Evolutionary conservation across 37 sponge, comb jelly and placozoan species (phyloP).

Genomic region (Agelas oroides): DNA sequence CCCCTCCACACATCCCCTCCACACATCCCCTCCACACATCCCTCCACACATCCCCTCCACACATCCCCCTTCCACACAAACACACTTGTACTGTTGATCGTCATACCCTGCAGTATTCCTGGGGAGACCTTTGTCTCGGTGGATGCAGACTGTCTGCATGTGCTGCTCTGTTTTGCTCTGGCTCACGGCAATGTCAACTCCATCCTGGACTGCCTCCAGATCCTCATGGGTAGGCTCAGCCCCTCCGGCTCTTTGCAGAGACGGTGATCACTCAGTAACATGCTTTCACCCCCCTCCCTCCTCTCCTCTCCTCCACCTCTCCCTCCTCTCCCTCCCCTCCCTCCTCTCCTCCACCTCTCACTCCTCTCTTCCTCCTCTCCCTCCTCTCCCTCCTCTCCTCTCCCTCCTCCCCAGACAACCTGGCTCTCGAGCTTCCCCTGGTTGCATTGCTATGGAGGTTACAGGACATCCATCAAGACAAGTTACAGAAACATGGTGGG

Average conservation of each 20-base stretch:
- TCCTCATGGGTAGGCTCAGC: conserved; percentile 53
- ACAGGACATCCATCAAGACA: conserved; percentile 25
- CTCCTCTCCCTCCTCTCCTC: background rate
- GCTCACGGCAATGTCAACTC: conserved; percentile 76
- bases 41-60: background rate
- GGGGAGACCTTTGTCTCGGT: conserved; percentile 42
- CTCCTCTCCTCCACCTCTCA: background rate
- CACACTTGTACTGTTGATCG: background rate
- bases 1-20: no score
- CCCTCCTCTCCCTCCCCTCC: background rate
- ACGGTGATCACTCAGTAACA: conserved; percentile 5
- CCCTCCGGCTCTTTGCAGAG: no score
- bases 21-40: no score
- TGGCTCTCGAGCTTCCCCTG: conserved; percentile 28
- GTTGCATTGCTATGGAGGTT: conserved; percentile 45
- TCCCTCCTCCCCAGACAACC: conserved; percentile 40
- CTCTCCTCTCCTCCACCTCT: background rate
- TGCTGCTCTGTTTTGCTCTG: conserved; percentile 58
- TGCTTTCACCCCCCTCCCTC: no score
- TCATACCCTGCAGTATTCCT: conserved; percentile 15
- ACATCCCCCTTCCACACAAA: background rate
- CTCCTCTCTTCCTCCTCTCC: background rate
- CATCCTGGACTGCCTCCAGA: conserved; percentile 61
- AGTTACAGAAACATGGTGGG: conserved; percentile 55
- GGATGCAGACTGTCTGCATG: conserved; percentile 41